Conservation (phyloP, 1,140 invertebrate genomes). For the Drepana arcuata region DNA sequence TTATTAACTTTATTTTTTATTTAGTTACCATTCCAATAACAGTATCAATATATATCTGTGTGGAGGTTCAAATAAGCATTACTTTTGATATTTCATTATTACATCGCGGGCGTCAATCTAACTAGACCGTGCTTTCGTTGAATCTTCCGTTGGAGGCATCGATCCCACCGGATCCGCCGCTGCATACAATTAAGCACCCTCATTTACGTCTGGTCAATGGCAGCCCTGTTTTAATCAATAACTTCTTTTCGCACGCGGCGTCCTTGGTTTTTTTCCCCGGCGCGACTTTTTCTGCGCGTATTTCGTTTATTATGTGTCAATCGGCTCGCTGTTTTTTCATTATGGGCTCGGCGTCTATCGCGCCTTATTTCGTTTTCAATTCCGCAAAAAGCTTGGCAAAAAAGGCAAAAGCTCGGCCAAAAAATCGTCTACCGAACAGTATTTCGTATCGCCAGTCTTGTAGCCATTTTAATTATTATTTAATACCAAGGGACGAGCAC, state of each 20-base stretch:
- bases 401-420: conserved; percentile 60
- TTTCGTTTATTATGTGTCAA: conserved; percentile 64
- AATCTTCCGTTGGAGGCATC: conserved; percentile 19
- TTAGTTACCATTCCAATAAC: too few species aligned
- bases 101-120: too few species aligned
- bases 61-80: too few species aligned
- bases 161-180: conserved; percentile 37
- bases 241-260: conserved; percentile 63
- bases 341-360: conserved; percentile 17
- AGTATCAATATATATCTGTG: too few species aligned
- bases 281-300: conserved; percentile 63
- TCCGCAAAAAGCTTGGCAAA: conserved; percentile 58
- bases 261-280: conserved; percentile 66
- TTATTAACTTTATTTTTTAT: too few species aligned
- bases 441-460: conserved; percentile 64
- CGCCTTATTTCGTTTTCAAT: conserved; percentile 40
- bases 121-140: too few species aligned
- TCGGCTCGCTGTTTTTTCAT: conserved; percentile 36
- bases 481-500: conserved; percentile 69
- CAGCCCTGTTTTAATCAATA: conserved; percentile 70
- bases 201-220: conserved; percentile 70
- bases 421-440: conserved; percentile 67
- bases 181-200: conserved; percentile 69
- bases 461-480: conserved; percentile 72
- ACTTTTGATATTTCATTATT: too few species aligned